phyloP scores from a whole-genome alignment of 2,113 vertebrate genomes.

The Heteronetta atricapilla region DNA sequence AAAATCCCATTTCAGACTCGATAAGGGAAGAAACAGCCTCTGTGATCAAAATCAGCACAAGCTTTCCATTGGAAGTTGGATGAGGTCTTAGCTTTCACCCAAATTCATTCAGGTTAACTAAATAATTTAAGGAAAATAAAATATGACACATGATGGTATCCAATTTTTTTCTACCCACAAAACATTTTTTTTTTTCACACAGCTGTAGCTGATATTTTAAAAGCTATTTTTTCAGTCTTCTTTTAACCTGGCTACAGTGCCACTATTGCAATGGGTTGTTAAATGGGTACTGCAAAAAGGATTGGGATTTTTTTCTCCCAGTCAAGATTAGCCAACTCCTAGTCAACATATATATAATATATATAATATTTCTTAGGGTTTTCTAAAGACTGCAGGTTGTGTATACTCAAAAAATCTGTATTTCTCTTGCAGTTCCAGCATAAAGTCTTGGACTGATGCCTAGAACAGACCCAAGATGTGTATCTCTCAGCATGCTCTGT shows the following conservation, averaged over 20 bases:
- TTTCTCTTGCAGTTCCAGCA: conserved; percentile 2
- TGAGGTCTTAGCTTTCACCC: background rate
- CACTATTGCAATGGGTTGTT: background rate
- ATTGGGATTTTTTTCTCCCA: background rate
- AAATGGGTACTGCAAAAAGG: background rate
- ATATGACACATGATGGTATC: background rate
- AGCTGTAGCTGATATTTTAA: background rate
- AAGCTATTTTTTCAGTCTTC: background rate
- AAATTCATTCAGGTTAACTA: background rate
- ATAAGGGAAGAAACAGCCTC: background rate
- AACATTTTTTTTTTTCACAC: background rate
- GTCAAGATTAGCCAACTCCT: background rate
- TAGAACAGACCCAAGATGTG: conserved; percentile 43
- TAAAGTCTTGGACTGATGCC: background rate
- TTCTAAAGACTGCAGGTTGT: background rate
- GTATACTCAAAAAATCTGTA: background rate
- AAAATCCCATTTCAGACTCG: background rate
- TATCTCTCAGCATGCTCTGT: conserved; percentile 42
- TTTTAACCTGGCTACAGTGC: background rate
- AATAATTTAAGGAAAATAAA: background rate
- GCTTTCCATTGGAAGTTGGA: background rate
- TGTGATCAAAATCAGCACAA: background rate
- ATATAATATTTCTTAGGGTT: background rate
- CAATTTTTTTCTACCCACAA: background rate
- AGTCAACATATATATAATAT: background rate